Base-by-base conservation (phyloP, 2,113 vertebrate genomes). In the Melanocharis versteri region DNA sequence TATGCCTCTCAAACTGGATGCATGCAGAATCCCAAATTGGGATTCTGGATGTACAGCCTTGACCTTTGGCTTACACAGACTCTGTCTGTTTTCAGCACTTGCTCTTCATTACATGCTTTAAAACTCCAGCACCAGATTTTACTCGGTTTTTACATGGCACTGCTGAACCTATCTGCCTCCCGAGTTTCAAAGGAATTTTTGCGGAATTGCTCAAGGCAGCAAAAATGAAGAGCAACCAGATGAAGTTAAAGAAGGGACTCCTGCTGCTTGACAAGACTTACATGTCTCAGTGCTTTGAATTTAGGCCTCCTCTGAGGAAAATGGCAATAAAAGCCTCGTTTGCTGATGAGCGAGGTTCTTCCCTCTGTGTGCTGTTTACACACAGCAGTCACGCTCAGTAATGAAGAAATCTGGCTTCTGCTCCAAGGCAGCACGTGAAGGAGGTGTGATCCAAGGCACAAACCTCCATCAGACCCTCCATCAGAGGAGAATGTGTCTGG, bases 231-330 rank as follows among this genome's bases (percentile, higher is more conserved):
- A 96, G 45, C 90, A 92, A 93, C 92, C 76, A 90, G 90, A 90
- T 33, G 31, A 75, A 83, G 92, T 65, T 90, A 77, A 94, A 97
- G 96, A 94, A 86, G 94, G 88, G 72, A 75, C 94, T 97, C 94
- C 92, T 90, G 94, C 96, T 96, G 94, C 88, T 96, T 96, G 96
- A 95, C 94, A 91, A 94, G 96, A 90, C 94, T 97, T 96, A 91
- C 92, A 96, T 93, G 92, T 96, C 88, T 93, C 48, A 1, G 60
- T 51, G 72, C 95, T 96, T 96, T 96, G 96, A 96, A 93, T 96
- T 95, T 77, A 84, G 94, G 71, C 88, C 72, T 90, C 71, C 94
- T 94, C 79, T 95, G 62, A 96, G 93, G 75, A 97, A 89, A 95
- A 90, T 56, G 79, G 93, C 92, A 94, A 78, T 81, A 85, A 96